Evolutionary conservation across 2,113 vertebrate species (phyloP), one percentile per base, ranked within the genome.

Genomic region (Natator depressus): DNA sequence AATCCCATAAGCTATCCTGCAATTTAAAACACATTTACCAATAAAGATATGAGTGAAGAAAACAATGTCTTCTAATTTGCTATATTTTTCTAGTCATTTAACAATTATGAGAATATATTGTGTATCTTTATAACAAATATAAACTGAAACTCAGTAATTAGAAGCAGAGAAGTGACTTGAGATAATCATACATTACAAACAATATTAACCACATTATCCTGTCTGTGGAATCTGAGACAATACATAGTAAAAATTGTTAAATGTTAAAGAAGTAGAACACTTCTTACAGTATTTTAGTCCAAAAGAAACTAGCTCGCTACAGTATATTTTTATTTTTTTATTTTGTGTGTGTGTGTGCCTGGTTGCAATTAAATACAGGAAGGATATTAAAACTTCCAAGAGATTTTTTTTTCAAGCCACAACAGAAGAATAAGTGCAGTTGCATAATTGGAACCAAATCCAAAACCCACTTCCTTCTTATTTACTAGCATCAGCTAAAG

Each of bases 391-490:
- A 98, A 98, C 95, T 98, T 98, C 96, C 98, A 98, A 97, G 98
- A 97, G 97, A 98, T 93, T 97, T 98, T 92, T 96, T 97, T 95
- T 98, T 95, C 91, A 96, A 98, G 98, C 98, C 99, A 99, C 98
- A 99, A 98, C 94, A 98, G 98, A 99, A 97, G 97, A 97, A 93
- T 97, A 97, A 93, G 97, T 97, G 97, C 97, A 98, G 97, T 96
- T 97, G 91, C 97, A 95, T 98, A 98, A 99, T 97, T 98, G 97
- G 96, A 98, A 98, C 98, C 98, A 98, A 97, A 98, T 98, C 96
- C 96, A 96, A 97, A 98, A 98, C 95, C 98, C 98, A 98, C 98
- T 99, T 99, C 98, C 98, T 98, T 97, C 90, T 98, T 98, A 98
- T 98, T 98, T 98, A 98, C 97, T 96, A 98, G 97, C 97, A 98